phyloP scores from a whole-genome alignment of 2,113 vertebrate species.

The Vanacampus margaritifer region DNA sequence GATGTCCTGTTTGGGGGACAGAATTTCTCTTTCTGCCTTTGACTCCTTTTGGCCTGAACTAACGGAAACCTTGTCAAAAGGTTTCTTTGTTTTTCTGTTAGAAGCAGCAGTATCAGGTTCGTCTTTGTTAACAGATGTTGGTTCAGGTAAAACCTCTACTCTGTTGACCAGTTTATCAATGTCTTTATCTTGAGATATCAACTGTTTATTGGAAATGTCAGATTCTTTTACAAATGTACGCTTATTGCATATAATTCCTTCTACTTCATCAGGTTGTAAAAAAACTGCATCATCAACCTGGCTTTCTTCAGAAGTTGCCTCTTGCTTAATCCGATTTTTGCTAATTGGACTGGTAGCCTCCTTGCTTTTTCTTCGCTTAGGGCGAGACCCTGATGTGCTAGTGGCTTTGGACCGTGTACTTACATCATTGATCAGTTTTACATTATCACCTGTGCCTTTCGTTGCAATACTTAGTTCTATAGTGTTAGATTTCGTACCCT shows the following conservation, averaged over 20 bases:
- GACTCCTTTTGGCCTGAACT: constrained; percentile 43
- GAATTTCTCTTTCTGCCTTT: constrained; percentile 10
- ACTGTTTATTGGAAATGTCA: constrained; percentile 3
- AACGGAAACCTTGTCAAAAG: constrained; percentile 27
- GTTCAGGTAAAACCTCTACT: constrained; percentile 19
- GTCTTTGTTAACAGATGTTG: constrained; percentile 29
- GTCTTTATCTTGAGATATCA: constrained; percentile 8
- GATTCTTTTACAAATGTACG: background rate
- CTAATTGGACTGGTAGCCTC: constrained; percentile 40
- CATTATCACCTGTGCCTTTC: constrained; percentile 11
- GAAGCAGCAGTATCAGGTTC: constrained; percentile 43
- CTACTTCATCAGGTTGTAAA: constrained; percentile 15
- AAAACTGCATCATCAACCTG: constrained; percentile 3
- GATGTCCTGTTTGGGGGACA: constrained; percentile 15
- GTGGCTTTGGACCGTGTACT: constrained; percentile 36
- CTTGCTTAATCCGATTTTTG: constrained; percentile 27
- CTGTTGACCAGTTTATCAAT: constrained; percentile 11
- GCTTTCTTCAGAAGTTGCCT: constrained; percentile 6
- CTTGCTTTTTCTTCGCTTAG: constrained; percentile 54
- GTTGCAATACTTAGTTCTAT: constrained; percentile 1
- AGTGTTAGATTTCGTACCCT: constrained; percentile 1
- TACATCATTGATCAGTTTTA: constrained; percentile 13
- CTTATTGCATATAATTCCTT: constrained; percentile 11
- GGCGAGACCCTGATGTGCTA: constrained; percentile 34
- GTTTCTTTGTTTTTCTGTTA: constrained; percentile 42